These are phyloP conservation scores for Dicaeum eximium DNA, from an alignment of 2,113 vertebrate genomes.

Conservation along the genomic window DNA sequence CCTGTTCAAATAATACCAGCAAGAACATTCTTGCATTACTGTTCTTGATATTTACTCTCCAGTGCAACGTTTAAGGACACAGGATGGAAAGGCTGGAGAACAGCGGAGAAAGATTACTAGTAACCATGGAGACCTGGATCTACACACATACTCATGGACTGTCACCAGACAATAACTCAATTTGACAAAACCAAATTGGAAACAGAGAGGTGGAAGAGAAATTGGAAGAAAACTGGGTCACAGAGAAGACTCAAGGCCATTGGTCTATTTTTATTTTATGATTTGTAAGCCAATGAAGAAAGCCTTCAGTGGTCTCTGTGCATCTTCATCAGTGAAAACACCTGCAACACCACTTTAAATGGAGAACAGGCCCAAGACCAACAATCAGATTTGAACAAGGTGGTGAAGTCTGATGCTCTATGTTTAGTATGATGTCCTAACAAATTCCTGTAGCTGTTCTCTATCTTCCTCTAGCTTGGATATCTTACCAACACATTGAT, in stretches of 20 bases:
- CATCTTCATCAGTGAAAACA: not conserved
- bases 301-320: not conserved
- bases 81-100: not conserved
- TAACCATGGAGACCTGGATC: not conserved
- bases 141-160: not conserved
- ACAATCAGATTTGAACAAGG: not conserved
- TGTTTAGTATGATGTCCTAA: not conserved
- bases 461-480: not conserved
- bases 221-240: not conserved
- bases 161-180: not conserved
- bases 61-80: not conserved
- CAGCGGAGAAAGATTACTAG: not conserved
- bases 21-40: not conserved
- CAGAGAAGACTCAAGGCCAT: not conserved
- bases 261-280: not conserved
- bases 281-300: not conserved
- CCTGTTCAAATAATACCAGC: not conserved
- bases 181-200: not conserved
- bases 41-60: not conserved
- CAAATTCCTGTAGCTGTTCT: not conserved
- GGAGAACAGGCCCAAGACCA: not conserved
- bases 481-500: not conserved
- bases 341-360: not conserved
- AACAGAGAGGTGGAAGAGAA: not conserved
- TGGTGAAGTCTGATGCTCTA: not conserved